These are phyloP conservation scores for Ammodytes marinus DNA, from an alignment of 2,113 vertebrate species.

Conservation along the genomic window DNA sequence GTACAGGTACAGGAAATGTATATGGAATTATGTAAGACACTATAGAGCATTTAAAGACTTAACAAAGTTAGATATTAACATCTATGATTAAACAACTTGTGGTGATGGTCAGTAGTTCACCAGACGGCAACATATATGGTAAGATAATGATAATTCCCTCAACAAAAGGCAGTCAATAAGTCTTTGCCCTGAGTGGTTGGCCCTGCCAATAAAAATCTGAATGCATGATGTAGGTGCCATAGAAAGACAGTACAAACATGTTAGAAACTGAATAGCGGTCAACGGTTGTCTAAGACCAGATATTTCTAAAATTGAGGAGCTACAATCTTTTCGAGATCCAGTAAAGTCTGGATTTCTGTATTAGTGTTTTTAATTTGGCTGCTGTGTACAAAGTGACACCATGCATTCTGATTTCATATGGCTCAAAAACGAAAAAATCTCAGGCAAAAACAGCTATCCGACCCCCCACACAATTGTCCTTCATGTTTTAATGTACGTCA, in stretches of 20 bases:
- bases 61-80: conserved; percentile 48
- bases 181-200: conserved; percentile 9
- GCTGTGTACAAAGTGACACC: background rate
- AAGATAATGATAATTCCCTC: conserved; percentile 15
- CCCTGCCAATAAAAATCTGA: conserved; percentile 5
- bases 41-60: conserved; percentile 36
- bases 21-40: conserved; percentile 52
- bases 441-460: conserved; percentile 7
- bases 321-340: background rate
- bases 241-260: background rate
- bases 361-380: background rate
- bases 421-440: background rate
- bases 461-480: conserved; percentile 1
- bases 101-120: conserved; percentile 31
- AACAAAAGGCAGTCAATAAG: conserved; percentile 12
- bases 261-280: conserved; percentile 1
- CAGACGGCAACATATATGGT: conserved; percentile 39
- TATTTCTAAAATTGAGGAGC: background rate
- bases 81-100: conserved; percentile 27
- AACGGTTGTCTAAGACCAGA: background rate
- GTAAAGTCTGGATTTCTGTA: conserved; percentile 5
- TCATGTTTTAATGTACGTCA: conserved; percentile 34
- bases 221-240: conserved; percentile 9
- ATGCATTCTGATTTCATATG: conserved; percentile 45
- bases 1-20: conserved; percentile 50